Base-by-base conservation (phyloP, 1,140 invertebrate genomes). In the Pogonus chalceus region DNA sequence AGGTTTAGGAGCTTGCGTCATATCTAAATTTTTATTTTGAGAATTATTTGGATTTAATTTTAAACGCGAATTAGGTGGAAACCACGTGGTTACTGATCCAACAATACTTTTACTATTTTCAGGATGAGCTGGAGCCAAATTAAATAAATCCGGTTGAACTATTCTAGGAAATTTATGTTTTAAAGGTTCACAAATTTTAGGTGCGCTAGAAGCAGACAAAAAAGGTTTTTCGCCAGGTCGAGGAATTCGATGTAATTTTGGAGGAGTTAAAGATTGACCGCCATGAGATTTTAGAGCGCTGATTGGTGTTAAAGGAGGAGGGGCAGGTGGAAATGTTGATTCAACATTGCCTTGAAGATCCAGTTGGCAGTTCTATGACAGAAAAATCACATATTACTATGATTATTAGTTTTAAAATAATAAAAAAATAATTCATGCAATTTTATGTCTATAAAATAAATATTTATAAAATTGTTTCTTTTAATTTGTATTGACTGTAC, bases 241-340 rank as follows among this genome's bases (percentile, higher is more conserved):
- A 4, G 67, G 71, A 60, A 72, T 72, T 62, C 70, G 65, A 58
- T 75, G 73, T 48, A 72, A 58, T 64, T 69, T 75, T 35, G 69
- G 71, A 53, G 69, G 67, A 12, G 61, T 53, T 35, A 65, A 65
- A 21, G 68, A 60, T 48, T 71, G 69, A 1, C 59, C 23, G 52
- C 62, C 65, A 35, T 69, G 62, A 14, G 69, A 56, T 39, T 73
- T 69, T 47, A 79, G 60, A 46, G 77, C 72, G 48, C 77, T 79
- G 50, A 81, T 81, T 56, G 79, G 79, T 23, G 75, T 77, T 10
- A 80, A 62, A 4, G 79, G 76, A 12, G 79, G 79, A 21, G 79
- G 76, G 35, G 58, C 49, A 16, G 55, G 20, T 64, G 58, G 35
- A 60, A n/a, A n/a, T n/a, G n/a, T n/a, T n/a, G n/a, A n/a, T 49